A percentile compares a stretch with the other conserved stretches of the same genome.
phyloP scores from a whole-genome alignment of 2,888 invertebrate species.

The Diploptera punctata region DNA sequence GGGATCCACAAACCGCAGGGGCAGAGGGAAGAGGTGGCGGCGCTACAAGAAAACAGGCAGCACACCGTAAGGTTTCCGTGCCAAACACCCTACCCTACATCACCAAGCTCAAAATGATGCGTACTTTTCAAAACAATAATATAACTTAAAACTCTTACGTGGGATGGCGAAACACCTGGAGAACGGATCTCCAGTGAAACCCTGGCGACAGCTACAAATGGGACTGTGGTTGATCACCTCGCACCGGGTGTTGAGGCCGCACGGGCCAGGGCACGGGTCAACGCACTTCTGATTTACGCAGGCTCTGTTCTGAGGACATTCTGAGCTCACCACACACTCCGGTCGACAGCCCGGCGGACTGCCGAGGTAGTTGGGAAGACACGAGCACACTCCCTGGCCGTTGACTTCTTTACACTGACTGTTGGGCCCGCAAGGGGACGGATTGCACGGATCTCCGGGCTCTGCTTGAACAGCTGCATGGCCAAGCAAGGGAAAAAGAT shows the following conservation, averaged over 20 bases:
- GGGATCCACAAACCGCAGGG: slow-evolving; percentile 43
- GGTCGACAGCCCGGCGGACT: slow-evolving; percentile 58
- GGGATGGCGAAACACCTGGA: slow-evolving; percentile 53
- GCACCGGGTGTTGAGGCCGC: slow-evolving; percentile 51
- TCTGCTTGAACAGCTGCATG: slow-evolving; percentile 59
- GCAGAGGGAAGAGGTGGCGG: slow-evolving; percentile 44
- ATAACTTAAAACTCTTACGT: too few species aligned
- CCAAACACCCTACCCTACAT: background rate
- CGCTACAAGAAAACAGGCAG: too few species aligned
- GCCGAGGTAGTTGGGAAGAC: slow-evolving; percentile 67
- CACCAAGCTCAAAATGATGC: slow-evolving; percentile 43
- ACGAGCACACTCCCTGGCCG: slow-evolving; percentile 69
- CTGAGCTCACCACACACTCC: slow-evolving; percentile 52
- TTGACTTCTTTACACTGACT: slow-evolving; percentile 67
- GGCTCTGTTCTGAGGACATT: slow-evolving; percentile 50
- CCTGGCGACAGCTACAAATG: slow-evolving; percentile 50
- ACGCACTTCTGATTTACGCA: slow-evolving; percentile 52
- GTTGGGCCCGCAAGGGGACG: slow-evolving; percentile 72
- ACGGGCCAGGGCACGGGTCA: slow-evolving; percentile 51
- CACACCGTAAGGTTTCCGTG: background rate
- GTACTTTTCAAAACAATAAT: too few species aligned
- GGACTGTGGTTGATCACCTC: slow-evolving; percentile 51
- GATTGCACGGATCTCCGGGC: slow-evolving; percentile 72
- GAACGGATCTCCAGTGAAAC: slow-evolving; percentile 50
- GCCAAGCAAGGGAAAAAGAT: background rate